These are phyloP conservation scores for Sphyrna mokarran DNA, from an alignment of 2,113 vertebrate genomes.

Conservation along the genomic window DNA sequence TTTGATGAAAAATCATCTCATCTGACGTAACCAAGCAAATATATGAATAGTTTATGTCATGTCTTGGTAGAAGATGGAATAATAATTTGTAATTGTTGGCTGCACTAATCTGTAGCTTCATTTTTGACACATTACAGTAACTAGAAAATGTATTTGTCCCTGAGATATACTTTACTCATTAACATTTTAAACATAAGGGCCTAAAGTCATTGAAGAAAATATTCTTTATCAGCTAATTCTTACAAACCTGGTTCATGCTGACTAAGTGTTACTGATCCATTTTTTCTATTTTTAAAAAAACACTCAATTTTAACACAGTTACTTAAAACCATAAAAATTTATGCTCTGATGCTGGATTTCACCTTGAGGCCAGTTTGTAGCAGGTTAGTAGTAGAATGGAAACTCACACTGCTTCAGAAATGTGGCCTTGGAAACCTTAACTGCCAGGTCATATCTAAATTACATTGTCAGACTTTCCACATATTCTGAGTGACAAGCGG, in stretches of 20 bases:
- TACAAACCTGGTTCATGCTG: neutral
- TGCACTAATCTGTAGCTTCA: neutral
- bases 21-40: neutral
- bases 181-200: neutral
- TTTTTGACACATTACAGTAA: slow-evolving; percentile 23
- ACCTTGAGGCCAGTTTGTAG: neutral
- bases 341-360: neutral
- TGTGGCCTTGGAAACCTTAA: neutral
- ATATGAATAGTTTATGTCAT: neutral
- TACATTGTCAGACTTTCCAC: no score
- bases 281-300: neutral
- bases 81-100: neutral
- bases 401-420: neutral
- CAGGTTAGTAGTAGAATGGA: neutral
- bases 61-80: neutral
- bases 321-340: neutral
- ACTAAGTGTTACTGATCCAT: neutral
- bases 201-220: neutral
- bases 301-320: neutral
- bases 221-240: neutral
- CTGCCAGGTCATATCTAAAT: neutral
- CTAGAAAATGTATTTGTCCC: neutral
- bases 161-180: neutral
- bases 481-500: neutral
- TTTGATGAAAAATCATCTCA: neutral